phyloP scores from a whole-genome alignment of 2,113 vertebrate genomes.

The Thamnaconus septentrionalis region DNA sequence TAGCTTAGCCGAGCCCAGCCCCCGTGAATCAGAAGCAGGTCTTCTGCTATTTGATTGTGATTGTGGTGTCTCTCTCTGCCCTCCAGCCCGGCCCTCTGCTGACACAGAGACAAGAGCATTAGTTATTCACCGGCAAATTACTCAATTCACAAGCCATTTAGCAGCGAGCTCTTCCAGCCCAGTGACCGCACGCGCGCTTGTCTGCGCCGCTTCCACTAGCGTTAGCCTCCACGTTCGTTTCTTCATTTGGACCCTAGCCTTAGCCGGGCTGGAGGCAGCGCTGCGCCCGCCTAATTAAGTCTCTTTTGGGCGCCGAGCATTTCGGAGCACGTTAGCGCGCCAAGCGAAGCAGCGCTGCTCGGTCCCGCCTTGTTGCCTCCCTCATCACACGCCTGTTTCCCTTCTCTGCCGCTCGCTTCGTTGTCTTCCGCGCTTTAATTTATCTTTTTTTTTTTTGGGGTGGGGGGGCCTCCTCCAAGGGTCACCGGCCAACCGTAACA shows the following conservation, averaged over 20 bases:
- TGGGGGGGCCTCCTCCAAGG: conserved; percentile 26
- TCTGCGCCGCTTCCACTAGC: conserved; percentile 41
- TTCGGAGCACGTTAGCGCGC: conserved; percentile 52
- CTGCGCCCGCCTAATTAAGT: conserved; percentile 55
- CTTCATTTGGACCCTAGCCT: conserved; percentile 46
- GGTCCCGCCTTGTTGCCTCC: conserved; percentile 60
- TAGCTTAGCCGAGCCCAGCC: too few relatives aligned
- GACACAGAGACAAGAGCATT: conserved; percentile 42
- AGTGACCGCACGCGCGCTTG: conserved; percentile 38
- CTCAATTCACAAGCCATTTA: conserved; percentile 63
- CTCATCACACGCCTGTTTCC: conserved; percentile 57
- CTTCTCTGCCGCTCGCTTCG: conserved; percentile 27
- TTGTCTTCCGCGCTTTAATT: conserved; percentile 22
- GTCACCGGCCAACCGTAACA: conserved; percentile 59
- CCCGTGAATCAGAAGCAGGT: not conserved
- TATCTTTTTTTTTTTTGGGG: too few relatives aligned
- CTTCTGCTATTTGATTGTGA: not conserved
- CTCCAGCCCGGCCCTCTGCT: too few relatives aligned
- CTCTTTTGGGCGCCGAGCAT: conserved; percentile 37
- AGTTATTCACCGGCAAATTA: conserved; percentile 57
- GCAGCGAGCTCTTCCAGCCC: conserved; percentile 44
- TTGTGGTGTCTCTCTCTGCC: too few relatives aligned
- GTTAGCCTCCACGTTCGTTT: conserved; percentile 44
- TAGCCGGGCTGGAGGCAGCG: conserved; percentile 39
- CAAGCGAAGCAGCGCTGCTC: conserved; percentile 52